These are phyloP conservation scores for Phrynosoma platyrhinos DNA, from an alignment of 2,113 vertebrate genomes.

Conservation along the genomic window DNA sequence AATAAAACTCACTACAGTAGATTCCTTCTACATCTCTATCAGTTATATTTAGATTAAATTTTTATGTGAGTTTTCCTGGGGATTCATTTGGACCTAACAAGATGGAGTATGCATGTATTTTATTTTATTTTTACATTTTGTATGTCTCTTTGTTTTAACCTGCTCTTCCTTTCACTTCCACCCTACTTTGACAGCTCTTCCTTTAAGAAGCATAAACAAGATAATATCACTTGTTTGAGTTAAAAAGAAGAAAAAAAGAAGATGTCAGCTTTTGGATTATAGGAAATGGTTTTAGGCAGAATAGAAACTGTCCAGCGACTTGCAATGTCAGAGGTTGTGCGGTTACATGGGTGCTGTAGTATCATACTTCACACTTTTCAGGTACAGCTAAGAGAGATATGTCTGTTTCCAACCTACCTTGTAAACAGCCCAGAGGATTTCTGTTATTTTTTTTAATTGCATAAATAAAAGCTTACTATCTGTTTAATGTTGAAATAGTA, in stretches of 20 bases:
- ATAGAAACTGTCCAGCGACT: neutral
- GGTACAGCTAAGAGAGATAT: neutral
- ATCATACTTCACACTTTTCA: neutral
- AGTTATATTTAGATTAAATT: too few relatives aligned
- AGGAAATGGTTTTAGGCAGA: too few relatives aligned
- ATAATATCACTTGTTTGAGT: neutral
- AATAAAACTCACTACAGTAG: too few relatives aligned
- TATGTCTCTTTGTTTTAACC: neutral
- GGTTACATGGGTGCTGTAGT: neutral
- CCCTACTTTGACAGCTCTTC: neutral
- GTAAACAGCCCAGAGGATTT: too few relatives aligned
- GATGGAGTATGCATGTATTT: neutral
- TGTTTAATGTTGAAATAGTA: too few relatives aligned
- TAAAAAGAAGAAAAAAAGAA: neutral
- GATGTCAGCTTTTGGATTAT: neutral
- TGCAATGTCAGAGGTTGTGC: neutral
- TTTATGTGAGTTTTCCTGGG: neutral
- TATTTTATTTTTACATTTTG: neutral
- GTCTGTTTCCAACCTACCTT: too few relatives aligned
- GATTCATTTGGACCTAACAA: neutral
- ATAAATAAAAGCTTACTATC: too few relatives aligned
- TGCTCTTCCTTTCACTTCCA: neutral
- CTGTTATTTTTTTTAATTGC: too few relatives aligned
- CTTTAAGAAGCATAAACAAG: neutral
- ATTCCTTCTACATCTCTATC: too few relatives aligned